Evolutionary conservation across 2,113 vertebrate species (phyloP).

Genomic region (Pantherophis guttatus): DNA sequence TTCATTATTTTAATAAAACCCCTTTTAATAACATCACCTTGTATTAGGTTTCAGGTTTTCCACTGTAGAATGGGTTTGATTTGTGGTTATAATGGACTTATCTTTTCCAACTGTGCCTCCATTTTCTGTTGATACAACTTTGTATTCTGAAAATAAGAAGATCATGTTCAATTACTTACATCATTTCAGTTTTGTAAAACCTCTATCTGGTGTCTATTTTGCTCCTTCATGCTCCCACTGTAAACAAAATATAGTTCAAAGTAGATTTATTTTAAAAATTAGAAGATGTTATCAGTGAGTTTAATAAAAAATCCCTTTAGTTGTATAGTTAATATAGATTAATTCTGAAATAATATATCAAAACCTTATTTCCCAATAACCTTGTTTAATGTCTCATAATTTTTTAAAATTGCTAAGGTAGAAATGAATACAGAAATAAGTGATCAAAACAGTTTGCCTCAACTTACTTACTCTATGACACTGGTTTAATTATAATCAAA

Average conservation of each 20-base stretch:
- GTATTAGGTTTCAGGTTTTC: constrained; percentile 95
- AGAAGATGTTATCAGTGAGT: background rate
- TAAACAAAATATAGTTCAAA: background rate
- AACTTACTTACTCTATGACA: background rate
- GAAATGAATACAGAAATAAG: background rate
- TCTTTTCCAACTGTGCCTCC: constrained; percentile 78
- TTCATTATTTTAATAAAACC: background rate
- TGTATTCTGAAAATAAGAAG: constrained; percentile 81
- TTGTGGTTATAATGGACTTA: constrained; percentile 84
- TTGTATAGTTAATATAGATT: background rate
- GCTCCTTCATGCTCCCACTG: background rate
- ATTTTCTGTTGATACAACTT: constrained; percentile 85
- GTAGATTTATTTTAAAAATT: background rate
- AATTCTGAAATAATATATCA: background rate
- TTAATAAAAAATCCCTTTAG: background rate
- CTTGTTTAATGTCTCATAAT: background rate
- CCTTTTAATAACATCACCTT: constrained; percentile 72
- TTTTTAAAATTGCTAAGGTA: background rate
- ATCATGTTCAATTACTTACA: background rate
- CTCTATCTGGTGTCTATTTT: background rate
- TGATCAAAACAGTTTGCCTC: background rate
- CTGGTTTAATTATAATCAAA: background rate
- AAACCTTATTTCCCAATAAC: background rate
- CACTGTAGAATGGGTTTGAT: constrained; percentile 93
- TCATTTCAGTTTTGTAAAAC: background rate